Base-by-base conservation (phyloP, 37 sponge, comb jelly and placozoan genomes). In the Mnemiopsis leidyi region DNA sequence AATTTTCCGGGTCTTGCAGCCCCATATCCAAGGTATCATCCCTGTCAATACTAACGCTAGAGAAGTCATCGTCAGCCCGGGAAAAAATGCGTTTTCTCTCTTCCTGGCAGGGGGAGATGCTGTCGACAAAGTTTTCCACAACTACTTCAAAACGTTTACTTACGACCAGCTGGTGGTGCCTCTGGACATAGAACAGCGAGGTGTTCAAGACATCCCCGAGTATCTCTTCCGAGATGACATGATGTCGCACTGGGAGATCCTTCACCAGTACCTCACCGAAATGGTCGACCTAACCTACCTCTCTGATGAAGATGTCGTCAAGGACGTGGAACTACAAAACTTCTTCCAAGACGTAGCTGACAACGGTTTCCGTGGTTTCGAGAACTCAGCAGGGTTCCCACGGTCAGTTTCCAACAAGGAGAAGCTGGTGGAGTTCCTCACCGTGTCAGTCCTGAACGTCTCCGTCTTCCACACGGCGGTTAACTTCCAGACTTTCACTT, bases 251-350 rank as follows among this genome's bases (percentile, higher is more conserved):
- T 71, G 73, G 73, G 23, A 7, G 3, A 71, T 71, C 73, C 23
- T 71, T 25, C 25, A 23, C 23, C 23, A 30, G 29, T 71, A 71
- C 25, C 29, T 71, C 25, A 71, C 73, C 23, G 73, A 71, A 18
- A 71, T 71, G 73, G 73, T 71, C 25, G 23, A 71, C 26, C 73
- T 71, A 3, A n/a, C 73, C 23, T 71, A 71, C 73, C 73, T 30
- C 23, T 29, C 73, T 5, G 25, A 25, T 29, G 25, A 23, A 29
- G 73, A 71, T 30, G 26, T 71, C 26, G 73, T 71, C 3, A 3
- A 71, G 23, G 73, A 71, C 25, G 26, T 71, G 5, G 73, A 71
- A 18, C 73, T 71, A 30, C 73, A 71, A 18, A 71, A 71, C 73
- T 71, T 71, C 26, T 5, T 71, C 25, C 23, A 30, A 18, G 73